Base-by-base conservation (phyloP, 2,113 vertebrate species). In the Malurus cyaneus region DNA sequence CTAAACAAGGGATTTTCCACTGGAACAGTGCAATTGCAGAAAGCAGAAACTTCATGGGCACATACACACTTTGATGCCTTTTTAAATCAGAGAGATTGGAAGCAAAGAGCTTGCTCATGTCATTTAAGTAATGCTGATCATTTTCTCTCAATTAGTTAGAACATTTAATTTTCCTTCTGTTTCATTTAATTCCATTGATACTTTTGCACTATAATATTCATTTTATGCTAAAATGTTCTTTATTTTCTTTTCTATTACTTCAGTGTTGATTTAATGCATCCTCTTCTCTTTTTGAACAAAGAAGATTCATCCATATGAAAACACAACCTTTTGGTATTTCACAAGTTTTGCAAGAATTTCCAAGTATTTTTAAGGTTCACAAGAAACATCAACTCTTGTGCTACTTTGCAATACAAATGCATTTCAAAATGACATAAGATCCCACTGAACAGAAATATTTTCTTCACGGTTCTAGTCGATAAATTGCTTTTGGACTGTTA, bases 401-500 rank as follows among this genome's bases (percentile, higher is more conserved):
- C 14, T 76, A 6, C 54, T 92, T 89, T 91, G 50, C 54, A 60
- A 69, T 42, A 83, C 49, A 94, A 92, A 89, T 31, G 16, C 24
- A 56, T 87, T 89, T 74, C 50, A 64, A 85, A 92, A 80, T 67
- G 14, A 76, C 61, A 74, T 46, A 74, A 57, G 44, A 89, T 86
- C 44, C 59, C 9, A 53, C 50, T 42, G 71, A 91, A 61, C 2
- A 4, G 47, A 86, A 91, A 44, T 42, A 65, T 88, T 94, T 93
- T 82, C 71, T 76, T 84, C 12, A 18, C 3, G 6, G 12, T 85
- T 88, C 76, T 77, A 64, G 74, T 26, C 4, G 0, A 80, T 80
- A 88, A 90, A 93, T 93, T 93, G 76, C 36, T 92, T 92, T 88
- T 88, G 70, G 66, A 64, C 86, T 86, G 52, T 86, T 78, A 80